Evolutionary conservation across 2,113 vertebrate genomes (phyloP), one percentile per base, ranked within the genome.

Genomic region (Stomatorhinus ivindoensis): DNA sequence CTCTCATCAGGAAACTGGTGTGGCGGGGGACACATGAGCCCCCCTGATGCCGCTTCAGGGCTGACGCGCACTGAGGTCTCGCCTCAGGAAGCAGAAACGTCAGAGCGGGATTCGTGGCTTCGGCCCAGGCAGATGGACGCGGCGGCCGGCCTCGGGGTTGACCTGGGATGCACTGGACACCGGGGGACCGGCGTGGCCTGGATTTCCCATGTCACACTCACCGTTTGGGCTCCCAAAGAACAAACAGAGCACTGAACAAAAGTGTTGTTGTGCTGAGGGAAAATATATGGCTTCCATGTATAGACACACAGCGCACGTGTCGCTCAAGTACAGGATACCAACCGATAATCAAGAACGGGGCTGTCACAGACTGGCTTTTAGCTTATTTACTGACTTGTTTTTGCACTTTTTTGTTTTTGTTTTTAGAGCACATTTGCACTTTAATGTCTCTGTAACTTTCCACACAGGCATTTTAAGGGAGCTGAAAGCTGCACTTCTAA

Each of bases 141-240:
- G 44, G 15, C 44, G 6, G 17, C 19, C 82, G 9, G 19, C 19
- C n/a, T 13, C 9, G n/a, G 61, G 44, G 82, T 84, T 10, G n/a
- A 1, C n/a, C 50, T 17, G 89, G 94, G 94, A 95, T 92, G 92
- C 89, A 92, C 93, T 92, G 89, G 69, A 27, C 86, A 90, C 86
- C 50, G 15, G 90, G 42, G 91, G 90, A 90, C 92, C 90, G 90
- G 91, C 90, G 39, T 93, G 92, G 95, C 94, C 95, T 94, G 96
- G 95, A 95, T 95, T 93, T 95, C 94, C 95, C 92, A 92, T 92
- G 92, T 94, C 94, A 91, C 92, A 93, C 91, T 92, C 88, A 48
- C 90, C 58, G 87, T 91, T 90, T 87, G 47, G 89, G 89, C 91
- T 87, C 87, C 90, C 91, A 92, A 91, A 91, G 93, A 95, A 42